Evolutionary conservation across 2,888 invertebrate species (phyloP).

Genomic region (Ormia ochracea): DNA sequence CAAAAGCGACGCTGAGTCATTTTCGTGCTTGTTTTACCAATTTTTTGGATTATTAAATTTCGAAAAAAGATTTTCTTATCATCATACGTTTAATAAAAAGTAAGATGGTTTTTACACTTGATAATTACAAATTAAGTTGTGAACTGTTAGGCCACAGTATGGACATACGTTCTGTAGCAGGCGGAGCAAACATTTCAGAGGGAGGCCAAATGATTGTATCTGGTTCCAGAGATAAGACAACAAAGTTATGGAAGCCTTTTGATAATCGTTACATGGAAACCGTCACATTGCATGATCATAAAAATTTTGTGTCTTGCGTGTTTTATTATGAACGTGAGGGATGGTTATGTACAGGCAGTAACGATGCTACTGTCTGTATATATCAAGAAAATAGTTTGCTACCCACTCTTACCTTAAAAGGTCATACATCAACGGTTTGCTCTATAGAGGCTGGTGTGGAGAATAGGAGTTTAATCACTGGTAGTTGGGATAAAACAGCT

Average conservation of each 20-base stretch:
- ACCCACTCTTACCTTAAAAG: conserved; percentile 84
- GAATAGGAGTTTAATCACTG: conserved; percentile 83
- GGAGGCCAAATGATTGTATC: conserved; percentile 84
- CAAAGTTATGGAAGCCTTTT: conserved; percentile 89
- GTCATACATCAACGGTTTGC: conserved; percentile 81
- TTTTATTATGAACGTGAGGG: conserved; percentile 86
- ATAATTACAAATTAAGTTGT: conserved; percentile 87
- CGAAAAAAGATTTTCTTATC: too few relatives aligned
- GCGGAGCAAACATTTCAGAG: conserved; percentile 79
- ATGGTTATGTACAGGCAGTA: conserved; percentile 91
- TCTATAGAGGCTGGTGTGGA: conserved; percentile 77
- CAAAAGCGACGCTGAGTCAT: conserved; percentile 32
- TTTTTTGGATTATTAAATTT: not conserved
- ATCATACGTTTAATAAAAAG: too few relatives aligned
- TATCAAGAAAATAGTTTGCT: conserved; percentile 84
- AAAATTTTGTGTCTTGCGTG: conserved; percentile 90
- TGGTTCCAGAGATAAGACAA: conserved; percentile 91
- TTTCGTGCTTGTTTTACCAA: not conserved
- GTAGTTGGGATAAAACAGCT: conserved; percentile 95
- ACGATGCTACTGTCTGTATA: conserved; percentile 89
- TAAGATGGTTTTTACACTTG: conserved; percentile 69
- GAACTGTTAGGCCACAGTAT: conserved; percentile 87
- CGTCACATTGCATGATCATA: conserved; percentile 86
- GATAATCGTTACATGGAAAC: conserved; percentile 82
- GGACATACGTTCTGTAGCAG: conserved; percentile 87